Base-by-base conservation (phyloP, 2,888 invertebrate genomes). In the Sisyra terminalis region DNA sequence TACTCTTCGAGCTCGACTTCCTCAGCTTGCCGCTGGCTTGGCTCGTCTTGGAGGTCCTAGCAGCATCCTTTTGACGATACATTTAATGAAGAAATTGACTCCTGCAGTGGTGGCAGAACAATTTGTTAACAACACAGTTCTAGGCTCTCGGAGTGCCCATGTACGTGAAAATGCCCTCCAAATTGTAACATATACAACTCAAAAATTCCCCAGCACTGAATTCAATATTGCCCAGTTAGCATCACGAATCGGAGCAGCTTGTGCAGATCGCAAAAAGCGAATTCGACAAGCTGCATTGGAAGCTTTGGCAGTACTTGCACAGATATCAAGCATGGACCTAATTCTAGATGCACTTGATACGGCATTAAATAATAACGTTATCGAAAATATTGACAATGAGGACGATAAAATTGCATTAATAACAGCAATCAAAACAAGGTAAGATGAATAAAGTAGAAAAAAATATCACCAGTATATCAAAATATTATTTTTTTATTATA, bases 271-370 rank as follows among this genome's bases (percentile, higher is more conserved):
- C 50, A 86, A 79, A 52, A 73, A 77, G 57, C 75, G 74, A 52
- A 90, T 79, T 47, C 75, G 73, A 53, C 89, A 73, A 64, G 89
- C 73, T 47, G 82, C 72, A 44, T 70, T 89, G 42, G 88, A 89
- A 57, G 77, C 82, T 29, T 62, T 87, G 38, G 82, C 88, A 1
- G 77, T 81, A 16, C 60, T 88, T 34, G 82, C 82, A 2, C 83
- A 85, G 60, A 72, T 82, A 43, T 66, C 76, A 49, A 73, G 75
- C 1, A 65, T 69, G 18, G 65, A 69, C 1, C 72, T 76, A 1
- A 75, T 83, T 11, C 55, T 82, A 40, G 68, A 74, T 11, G 73
- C 75, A 2, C 77, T 79, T 2, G 66, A 73, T 34, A 61, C 69
- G 39, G 64, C 72, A 17, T 66, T 72, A 0, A 65, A 67, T 5